Evolutionary conservation across 2,888 invertebrate genomes (phyloP).

Genomic region (Sinohyriopsis cumingii): DNA sequence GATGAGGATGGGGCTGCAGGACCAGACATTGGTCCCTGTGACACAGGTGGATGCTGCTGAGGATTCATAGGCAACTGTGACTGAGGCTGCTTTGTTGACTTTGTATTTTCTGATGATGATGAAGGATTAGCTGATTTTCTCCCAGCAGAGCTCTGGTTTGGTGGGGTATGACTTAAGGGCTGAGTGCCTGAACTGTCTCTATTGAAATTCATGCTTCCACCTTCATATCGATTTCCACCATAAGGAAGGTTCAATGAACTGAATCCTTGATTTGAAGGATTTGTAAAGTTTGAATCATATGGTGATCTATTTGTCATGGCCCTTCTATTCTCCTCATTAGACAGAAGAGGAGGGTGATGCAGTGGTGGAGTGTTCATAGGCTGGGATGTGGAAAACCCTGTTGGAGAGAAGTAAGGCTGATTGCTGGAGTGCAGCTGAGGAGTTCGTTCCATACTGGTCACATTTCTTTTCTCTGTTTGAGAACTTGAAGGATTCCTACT

Average conservation of each 20-base stretch:
- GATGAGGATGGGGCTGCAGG: slow-evolving; percentile 25
- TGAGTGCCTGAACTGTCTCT: slow-evolving; percentile 45
- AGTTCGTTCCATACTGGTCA: slow-evolving; percentile 30
- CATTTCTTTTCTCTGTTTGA: not conserved
- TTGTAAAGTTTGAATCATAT: slow-evolving; percentile 40
- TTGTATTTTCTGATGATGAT: slow-evolving; percentile 33
- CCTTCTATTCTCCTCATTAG: slow-evolving; percentile 33
- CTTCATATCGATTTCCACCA: slow-evolving; percentile 40
- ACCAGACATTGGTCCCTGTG: slow-evolving; percentile 30
- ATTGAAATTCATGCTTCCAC: slow-evolving; percentile 26
- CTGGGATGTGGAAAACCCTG: slow-evolving; percentile 43
- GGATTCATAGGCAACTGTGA: slow-evolving; percentile 38
- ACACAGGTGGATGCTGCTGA: slow-evolving; percentile 35
- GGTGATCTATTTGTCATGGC: slow-evolving; percentile 40
- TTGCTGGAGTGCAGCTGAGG: slow-evolving; percentile 47
- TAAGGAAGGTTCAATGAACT: slow-evolving; percentile 35
- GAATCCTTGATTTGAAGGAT: slow-evolving; percentile 39
- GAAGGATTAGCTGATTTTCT: slow-evolving; percentile 46
- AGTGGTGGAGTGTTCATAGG: slow-evolving; percentile 55
- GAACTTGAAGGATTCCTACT: slow-evolving; percentile 18
- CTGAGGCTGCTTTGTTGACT: slow-evolving; percentile 42
- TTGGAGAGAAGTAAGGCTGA: slow-evolving; percentile 44
- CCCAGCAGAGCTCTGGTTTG: slow-evolving; percentile 39
- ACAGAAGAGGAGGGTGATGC: slow-evolving; percentile 53
- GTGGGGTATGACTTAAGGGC: slow-evolving; percentile 48